phyloP scores from a whole-genome alignment of 2,113 vertebrate species.

The Atractosteus spatula region DNA sequence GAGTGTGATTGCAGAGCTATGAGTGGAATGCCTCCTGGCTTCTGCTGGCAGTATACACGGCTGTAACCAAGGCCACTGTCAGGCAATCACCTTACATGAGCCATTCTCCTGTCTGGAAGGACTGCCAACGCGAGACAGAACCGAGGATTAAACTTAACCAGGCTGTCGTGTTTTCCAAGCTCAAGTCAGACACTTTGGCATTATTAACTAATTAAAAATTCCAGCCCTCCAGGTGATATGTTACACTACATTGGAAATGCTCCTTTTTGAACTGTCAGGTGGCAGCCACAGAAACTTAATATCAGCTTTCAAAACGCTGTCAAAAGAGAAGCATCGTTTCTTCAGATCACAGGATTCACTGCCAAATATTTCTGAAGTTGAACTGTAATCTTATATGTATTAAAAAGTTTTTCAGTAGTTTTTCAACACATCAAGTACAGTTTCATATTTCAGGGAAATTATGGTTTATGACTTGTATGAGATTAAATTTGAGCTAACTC shows the following conservation, averaged over 20 bases:
- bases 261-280: not conserved
- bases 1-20: too few relatives aligned
- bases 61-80: too few relatives aligned
- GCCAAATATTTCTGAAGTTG: not conserved
- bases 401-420: not conserved
- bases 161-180: not conserved
- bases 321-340: not conserved
- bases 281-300: not conserved
- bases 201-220: not conserved
- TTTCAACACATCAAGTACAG: slow-evolving; percentile 7
- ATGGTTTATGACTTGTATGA: not conserved
- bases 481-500: too few relatives aligned
- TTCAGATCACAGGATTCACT: not conserved
- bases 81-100: not conserved
- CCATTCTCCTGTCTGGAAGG: not conserved
- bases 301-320: slow-evolving; percentile 1
- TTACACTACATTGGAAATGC: not conserved
- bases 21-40: too few relatives aligned
- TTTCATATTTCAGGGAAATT: slow-evolving; percentile 13
- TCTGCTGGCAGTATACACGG: too few relatives aligned
- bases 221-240: not conserved
- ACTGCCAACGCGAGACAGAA: not conserved
- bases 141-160: not conserved
- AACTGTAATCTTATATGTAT: slow-evolving; percentile 1
- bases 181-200: not conserved